phyloP scores from a whole-genome alignment of 1,140 invertebrate species.

The Ericerus pela region DNA sequence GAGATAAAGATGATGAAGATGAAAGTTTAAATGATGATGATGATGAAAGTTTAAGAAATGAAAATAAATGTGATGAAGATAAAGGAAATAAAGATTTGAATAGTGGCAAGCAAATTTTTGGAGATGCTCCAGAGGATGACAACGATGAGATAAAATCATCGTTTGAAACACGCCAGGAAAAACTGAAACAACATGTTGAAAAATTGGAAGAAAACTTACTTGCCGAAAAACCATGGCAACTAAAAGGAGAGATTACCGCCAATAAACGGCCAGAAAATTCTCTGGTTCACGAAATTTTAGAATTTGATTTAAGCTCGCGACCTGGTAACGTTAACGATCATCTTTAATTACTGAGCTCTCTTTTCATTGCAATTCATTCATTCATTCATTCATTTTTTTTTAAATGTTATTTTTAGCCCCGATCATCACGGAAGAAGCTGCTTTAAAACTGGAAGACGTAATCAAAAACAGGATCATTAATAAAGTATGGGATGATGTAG shows the following conservation, averaged over 20 bases:
- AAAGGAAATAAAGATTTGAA: constrained; percentile 2
- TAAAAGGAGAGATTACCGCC: constrained; percentile 75
- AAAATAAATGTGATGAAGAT: too few species aligned
- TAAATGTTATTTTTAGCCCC: constrained; percentile 44
- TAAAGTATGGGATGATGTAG: constrained; percentile 89
- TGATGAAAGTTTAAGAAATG: constrained; percentile 16
- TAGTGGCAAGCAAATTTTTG: constrained; percentile 13
- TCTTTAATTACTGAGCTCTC: too few species aligned
- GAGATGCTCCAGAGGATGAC: constrained; percentile 26
- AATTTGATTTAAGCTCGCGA: constrained; percentile 70
- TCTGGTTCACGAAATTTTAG: constrained; percentile 74
- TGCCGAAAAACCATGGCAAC: constrained; percentile 77
- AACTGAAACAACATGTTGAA: constrained; percentile 53
- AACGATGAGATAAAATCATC: constrained; percentile 36
- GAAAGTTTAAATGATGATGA: constrained; percentile 10
- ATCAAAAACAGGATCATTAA: constrained; percentile 86
- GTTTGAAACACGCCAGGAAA: constrained; percentile 58
- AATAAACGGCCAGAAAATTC: constrained; percentile 74
- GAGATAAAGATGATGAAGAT: constrained; percentile 9
- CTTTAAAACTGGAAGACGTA: constrained; percentile 73
- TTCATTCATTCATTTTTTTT: too few species aligned
- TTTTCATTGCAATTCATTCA: too few species aligned
- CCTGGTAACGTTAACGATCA: too few species aligned
- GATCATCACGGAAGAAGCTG: constrained; percentile 79
- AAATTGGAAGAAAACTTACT: constrained; percentile 66